phyloP scores from a whole-genome alignment of 2,113 vertebrate species.

The Leuciscus idus region DNA sequence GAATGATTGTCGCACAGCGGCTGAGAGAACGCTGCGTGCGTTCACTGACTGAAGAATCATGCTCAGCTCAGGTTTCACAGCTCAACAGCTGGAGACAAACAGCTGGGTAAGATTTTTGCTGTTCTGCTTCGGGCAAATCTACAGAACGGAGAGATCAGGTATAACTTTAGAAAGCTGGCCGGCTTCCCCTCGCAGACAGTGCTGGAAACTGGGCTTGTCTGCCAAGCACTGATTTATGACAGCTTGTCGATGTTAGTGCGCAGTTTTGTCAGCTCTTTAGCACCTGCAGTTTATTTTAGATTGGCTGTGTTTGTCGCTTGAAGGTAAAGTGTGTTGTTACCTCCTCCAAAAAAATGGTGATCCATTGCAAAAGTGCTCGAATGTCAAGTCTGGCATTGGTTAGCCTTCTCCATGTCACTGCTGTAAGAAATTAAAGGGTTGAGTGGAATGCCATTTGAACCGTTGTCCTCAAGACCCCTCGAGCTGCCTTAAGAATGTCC shows the following conservation, averaged over 20 bases:
- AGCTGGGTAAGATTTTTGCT: slow-evolving; percentile 38
- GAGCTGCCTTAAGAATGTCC: slow-evolving; percentile 13
- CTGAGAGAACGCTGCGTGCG: background rate
- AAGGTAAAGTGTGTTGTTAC: slow-evolving; percentile 4
- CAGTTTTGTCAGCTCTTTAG: slow-evolving; percentile 9
- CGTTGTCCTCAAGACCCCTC: slow-evolving; percentile 23
- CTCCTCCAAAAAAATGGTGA: background rate
- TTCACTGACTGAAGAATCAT: background rate
- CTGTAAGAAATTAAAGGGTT: slow-evolving; percentile 28
- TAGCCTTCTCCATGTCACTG: slow-evolving; percentile 2
- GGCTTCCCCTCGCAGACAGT: background rate
- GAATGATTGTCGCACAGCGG: background rate
- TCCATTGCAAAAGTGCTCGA: slow-evolving; percentile 10
- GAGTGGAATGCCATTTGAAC: slow-evolving; percentile 25
- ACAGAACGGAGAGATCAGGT: background rate
- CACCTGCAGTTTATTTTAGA: background rate
- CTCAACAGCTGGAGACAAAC: slow-evolving; percentile 20
- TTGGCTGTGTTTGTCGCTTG: background rate
- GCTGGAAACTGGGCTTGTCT: slow-evolving; percentile 26
- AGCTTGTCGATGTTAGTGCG: slow-evolving; percentile 25
- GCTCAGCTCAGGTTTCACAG: slow-evolving; percentile 14
- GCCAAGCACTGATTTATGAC: slow-evolving; percentile 30
- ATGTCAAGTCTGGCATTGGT: slow-evolving; percentile 25
- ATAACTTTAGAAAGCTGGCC: background rate
- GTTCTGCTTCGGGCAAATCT: background rate